These are phyloP conservation scores for Albula goreensis DNA, from an alignment of 2,113 vertebrate species.

Conservation along the genomic window DNA sequence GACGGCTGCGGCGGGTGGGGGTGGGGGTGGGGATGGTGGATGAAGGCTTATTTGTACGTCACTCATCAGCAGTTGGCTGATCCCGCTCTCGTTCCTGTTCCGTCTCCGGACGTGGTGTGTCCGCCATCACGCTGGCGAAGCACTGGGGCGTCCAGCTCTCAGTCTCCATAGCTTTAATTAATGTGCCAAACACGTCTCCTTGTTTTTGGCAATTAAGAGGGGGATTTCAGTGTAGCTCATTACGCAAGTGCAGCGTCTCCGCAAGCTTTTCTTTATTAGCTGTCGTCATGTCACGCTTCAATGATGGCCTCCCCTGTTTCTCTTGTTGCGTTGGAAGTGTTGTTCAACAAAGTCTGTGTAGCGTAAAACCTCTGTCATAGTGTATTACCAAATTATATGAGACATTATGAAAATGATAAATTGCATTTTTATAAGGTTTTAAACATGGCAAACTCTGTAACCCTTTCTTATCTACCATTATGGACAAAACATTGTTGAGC, in stretches of 20 bases:
- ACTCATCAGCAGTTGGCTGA: neutral
- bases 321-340: neutral
- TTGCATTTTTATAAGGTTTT: constrained; percentile 4
- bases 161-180: neutral
- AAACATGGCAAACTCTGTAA: neutral
- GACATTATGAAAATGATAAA: neutral
- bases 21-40: constrained; percentile 42
- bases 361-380: neutral
- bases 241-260: neutral
- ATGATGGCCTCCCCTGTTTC: neutral
- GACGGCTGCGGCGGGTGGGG: constrained; percentile 37
- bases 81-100: neutral
- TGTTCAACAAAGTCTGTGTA: neutral
- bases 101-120: neutral
- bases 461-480: neutral
- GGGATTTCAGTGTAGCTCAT: neutral
- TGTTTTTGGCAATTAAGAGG: neutral
- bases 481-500: neutral
- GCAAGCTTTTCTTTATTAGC: neutral
- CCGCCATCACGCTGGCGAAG: neutral
- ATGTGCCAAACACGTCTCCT: constrained; percentile 2
- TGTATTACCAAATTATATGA: neutral
- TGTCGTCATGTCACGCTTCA: neutral
- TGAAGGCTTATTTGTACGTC: constrained; percentile 6
- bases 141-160: too few relatives aligned